Evolutionary conservation across 2,113 vertebrate species (phyloP), one percentile per base, ranked within the genome.

Genomic region (Atractosteus spatula): DNA sequence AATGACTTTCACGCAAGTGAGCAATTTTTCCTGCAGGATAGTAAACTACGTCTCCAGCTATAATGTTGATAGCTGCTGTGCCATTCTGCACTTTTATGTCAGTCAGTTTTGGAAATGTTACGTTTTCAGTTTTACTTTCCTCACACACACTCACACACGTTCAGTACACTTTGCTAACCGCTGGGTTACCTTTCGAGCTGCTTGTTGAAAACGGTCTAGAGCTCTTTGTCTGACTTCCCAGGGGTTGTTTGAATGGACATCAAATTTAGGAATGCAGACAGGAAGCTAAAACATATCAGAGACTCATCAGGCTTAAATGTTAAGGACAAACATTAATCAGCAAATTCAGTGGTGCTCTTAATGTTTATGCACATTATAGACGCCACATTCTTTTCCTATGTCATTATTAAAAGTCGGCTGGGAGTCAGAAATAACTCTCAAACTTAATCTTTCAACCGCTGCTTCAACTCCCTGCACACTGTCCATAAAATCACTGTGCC

Each of bases 191-290:
- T 94, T 97, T 67, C 89, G 93, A 4, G 88, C 93, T 59, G 89
- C 92, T 83, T 97, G 94, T 70, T 96, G 95, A 77, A 97, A 96
- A 62, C 89, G 87, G 67, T 74, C 88, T 55, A 93, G 79, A 51
- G 82, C 85, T 74, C 89, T 83, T 4, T 77, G 88, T 69, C 84
- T 93, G 59, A 78, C 79, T 65, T 88, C 82, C 92, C 92, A 94
- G 6, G 81, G 84, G 55, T 93, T 87, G 71, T 89, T 90, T 41
- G 5, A 14, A 66, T 94, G 87, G 29, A 87, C 80, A 43, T 89
- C 83, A 59, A 97, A 96, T 41, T 79, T 85, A 2, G 95, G 94
- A 29, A 77, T 74, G 65, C 87, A 84, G 55, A 78, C 80, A 2
- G 71, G 77, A 64, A 16, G 11, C 92, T 93, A 62, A 63, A 61